Conservation (phyloP, 2,113 vertebrate genomes). For the Mellivora capensis region DNA sequence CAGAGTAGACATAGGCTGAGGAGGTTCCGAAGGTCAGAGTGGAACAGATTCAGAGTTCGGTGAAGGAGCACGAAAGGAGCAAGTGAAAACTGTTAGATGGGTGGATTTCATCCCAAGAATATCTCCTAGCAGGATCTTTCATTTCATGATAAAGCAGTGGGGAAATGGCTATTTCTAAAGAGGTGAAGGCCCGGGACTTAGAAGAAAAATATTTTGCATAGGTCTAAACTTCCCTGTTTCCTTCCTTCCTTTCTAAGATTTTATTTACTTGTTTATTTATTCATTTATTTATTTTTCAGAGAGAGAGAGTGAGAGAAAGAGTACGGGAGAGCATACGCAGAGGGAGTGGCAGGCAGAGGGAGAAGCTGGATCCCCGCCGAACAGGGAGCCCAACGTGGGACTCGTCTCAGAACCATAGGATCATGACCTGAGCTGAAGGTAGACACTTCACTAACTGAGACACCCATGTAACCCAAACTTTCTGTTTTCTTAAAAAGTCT, state of each 20-base stretch:
- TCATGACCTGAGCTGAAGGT: too few species aligned
- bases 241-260: background rate
- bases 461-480: too few species aligned
- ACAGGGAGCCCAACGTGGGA: too few species aligned
- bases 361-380: too few species aligned
- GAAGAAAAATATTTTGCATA: background rate
- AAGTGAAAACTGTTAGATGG: background rate
- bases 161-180: background rate
- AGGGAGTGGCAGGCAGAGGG: too few species aligned
- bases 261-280: too few species aligned
- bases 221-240: background rate
- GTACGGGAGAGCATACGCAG: rapidly evolving
- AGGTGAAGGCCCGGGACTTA: background rate
- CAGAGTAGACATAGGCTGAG: rapidly evolving
- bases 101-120: background rate
- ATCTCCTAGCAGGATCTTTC: background rate
- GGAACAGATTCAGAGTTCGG: background rate
- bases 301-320: too few species aligned
- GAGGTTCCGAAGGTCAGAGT: background rate
- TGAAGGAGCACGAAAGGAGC: background rate
- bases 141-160: rapidly evolving
- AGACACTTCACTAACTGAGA: too few species aligned
- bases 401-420: too few species aligned
- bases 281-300: too few species aligned
- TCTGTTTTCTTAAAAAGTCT: background rate